Base-by-base conservation (phyloP, 2,113 vertebrate genomes). In the Colius striatus region DNA sequence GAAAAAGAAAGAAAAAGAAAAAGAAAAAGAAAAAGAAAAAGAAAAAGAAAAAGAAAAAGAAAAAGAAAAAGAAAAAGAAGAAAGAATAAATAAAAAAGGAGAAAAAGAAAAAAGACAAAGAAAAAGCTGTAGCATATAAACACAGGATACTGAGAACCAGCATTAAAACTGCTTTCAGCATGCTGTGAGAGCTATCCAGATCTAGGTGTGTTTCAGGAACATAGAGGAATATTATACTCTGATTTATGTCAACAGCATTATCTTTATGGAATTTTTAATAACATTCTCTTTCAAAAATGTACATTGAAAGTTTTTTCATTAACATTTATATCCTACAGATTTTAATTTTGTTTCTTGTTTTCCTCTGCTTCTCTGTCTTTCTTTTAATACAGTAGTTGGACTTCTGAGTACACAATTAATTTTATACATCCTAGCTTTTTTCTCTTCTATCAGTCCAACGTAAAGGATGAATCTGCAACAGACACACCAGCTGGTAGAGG, bases 251-350 rank as follows among this genome's bases (percentile, higher is more conserved):
- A 85, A 63, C 10, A 45, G 22, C 19, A 20, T 67, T 77, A 32
- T 43, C 17, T 77, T 76, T 36, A 74, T 81, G 47, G 23, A 78
- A 51, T 68, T 36, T 60, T 86, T 55, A 32, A 74, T 77, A 60
- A 9, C 20, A 25, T 5, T 67, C 2, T 5, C 18, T 66, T 84
- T 80, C 26, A 48, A 48, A 84, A 71, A 74, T 2, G 7, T 53
- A 21, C 8, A 17, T 15, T 62, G 43, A 8, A 51, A 43, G 22
- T 0, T 89, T 65, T 89, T 89, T 62, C 9, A 50, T 55, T 72
- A 72, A 5, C 21, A 8, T 60, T 60, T 0, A 0, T 78, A 34
- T 73, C 17, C 34, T 81, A 8, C 17, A 51, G 62, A 47, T 48
- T 54, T 81, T 55, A 41, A 38, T 91, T 84, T 63, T 16, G 12